These are phyloP conservation scores for Xestobium rufovillosum DNA, from an alignment of 2,888 invertebrate species.

Conservation along the genomic window DNA sequence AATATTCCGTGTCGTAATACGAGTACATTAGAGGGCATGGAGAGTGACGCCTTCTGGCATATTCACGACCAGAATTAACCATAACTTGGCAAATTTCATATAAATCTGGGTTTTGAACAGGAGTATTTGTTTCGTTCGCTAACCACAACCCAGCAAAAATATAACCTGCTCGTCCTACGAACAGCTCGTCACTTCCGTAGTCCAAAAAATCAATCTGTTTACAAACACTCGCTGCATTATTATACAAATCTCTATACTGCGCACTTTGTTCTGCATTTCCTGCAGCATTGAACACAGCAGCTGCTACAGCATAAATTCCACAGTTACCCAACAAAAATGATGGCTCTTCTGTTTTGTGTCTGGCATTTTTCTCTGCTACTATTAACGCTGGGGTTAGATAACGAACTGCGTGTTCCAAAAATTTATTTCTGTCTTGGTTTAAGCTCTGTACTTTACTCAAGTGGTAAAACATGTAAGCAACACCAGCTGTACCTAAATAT, in stretches of 20 bases:
- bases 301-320: conserved; percentile 67
- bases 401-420: conserved; percentile 52
- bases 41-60: conserved; percentile 51
- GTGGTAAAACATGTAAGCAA: conserved; percentile 70
- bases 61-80: conserved; percentile 63
- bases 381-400: conserved; percentile 58
- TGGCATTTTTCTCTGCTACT: conserved; percentile 44
- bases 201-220: conserved; percentile 51
- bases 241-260: conserved; percentile 40
- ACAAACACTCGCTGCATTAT: conserved; percentile 42
- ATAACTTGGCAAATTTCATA: conserved; percentile 61
- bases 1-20: conserved; percentile 65
- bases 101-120: conserved; percentile 46
- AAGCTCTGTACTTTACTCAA: conserved; percentile 52
- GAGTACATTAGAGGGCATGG: conserved; percentile 70
- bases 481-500: conserved; percentile 63
- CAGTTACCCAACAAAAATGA: conserved; percentile 74
- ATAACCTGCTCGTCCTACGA: conserved; percentile 77
- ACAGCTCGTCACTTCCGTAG: conserved; percentile 73
- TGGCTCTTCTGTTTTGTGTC: conserved; percentile 50
- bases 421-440: conserved; percentile 41
- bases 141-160: conserved; percentile 72
- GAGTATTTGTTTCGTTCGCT: conserved; percentile 47
- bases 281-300: conserved; percentile 51
- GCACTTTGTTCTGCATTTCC: conserved; percentile 42